Evolutionary conservation across 2,797 vertebrate genomes (phyloP), one percentile per base, ranked within the genome.

Genomic region (Sebastes paucispinis): DNA sequence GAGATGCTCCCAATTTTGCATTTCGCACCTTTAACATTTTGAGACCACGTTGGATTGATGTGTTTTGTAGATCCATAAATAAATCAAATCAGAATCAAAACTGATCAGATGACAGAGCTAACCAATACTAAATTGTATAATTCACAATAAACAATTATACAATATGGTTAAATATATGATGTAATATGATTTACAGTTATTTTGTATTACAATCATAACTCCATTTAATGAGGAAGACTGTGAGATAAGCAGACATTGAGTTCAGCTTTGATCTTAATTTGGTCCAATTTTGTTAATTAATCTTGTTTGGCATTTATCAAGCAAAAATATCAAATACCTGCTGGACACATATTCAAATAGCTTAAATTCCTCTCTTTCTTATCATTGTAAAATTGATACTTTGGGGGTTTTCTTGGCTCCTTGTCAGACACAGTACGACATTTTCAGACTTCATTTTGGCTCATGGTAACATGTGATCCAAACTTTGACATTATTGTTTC

Each of bases 151-250:
- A 60, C 29, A 57, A 31, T 5, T 16, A 65, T 10, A 32, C 7
- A 1, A 10, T 32, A 16, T 55, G 20, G 63, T 69, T n/a, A n/a
- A 63, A 69, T 63, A 20, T 31, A 2, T 24, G 3, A 25, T 55
- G 4, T 6, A 39, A 54, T 27, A 29, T 3, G 7, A 47, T 47
- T 18, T 18, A 62, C 29, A n/a, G 0, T 52, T n/a, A 0, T 52
- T 57, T 69, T 31, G 39, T 47, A 0, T 47, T 11, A 62, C 22
- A 64, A 62, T 52, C 4, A 3, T 12, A 31, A 36, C 63, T 27
- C 29, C 6, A 13, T 58, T 47, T 50, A 1, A 0, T 57, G 50
- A 39, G 12, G 11, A 24, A 47, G 31, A 65, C 22, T 25, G 29
- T 25, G 29, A 64, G 18, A 65, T 65, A 2, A 66, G 20, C 1